Percentiles rank a stretch among this genome's conserved stretches.
phyloP scores from a whole-genome alignment of 2,797 vertebrate genomes.

The Glossophaga mutica region DNA sequence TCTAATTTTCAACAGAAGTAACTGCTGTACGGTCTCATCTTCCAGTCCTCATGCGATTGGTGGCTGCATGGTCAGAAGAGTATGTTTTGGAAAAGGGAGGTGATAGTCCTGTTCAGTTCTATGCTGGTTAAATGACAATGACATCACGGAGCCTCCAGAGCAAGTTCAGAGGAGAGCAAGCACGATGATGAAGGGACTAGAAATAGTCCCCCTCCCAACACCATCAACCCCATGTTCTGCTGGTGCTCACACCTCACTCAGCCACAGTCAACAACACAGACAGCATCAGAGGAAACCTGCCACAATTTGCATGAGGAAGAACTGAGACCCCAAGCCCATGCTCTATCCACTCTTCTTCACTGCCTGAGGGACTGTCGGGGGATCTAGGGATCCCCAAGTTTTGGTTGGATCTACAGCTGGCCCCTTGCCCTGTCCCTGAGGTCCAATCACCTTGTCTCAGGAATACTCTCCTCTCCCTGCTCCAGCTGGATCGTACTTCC shows the following conservation, averaged over 20 bases:
- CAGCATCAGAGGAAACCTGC: neutral
- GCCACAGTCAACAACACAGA: neutral
- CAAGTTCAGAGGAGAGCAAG: neutral
- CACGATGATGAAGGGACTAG: accelerated
- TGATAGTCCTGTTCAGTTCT: neutral
- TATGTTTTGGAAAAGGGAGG: neutral
- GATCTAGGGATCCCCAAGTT: neutral
- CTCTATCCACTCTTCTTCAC: neutral
- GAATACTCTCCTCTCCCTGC: neutral
- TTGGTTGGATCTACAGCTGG: neutral
- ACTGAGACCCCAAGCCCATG: neutral
- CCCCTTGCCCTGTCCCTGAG: neutral
- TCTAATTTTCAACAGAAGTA: neutral
- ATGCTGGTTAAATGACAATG: neutral
- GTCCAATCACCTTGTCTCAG: neutral
- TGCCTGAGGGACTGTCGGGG: neutral
- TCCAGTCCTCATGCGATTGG: neutral
- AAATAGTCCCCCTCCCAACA: neutral
- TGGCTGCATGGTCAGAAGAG: neutral
- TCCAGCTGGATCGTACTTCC: neutral
- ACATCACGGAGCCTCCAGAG: too few relatives aligned
- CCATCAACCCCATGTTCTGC: too few relatives aligned
- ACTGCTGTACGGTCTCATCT: neutral
- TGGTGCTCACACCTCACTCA: neutral
- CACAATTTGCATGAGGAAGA: neutral